Evolutionary conservation across 2,888 invertebrate species (phyloP).

Genomic region (Spilosoma lubricipeda): DNA sequence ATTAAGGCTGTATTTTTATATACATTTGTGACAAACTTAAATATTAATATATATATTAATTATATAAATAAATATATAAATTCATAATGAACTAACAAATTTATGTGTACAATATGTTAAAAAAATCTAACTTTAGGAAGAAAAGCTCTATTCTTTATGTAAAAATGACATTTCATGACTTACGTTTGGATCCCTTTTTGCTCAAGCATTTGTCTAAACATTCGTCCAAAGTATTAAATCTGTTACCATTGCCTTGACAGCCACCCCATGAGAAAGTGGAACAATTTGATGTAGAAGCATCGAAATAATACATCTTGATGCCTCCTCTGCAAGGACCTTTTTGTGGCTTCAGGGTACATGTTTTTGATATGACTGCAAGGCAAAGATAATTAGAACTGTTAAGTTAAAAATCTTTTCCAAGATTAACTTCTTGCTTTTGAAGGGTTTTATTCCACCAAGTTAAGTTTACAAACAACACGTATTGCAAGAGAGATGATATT

Average conservation of each 20-base stretch:
- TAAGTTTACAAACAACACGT: not conserved
- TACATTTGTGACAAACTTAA: too few species aligned
- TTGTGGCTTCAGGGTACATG: conserved; percentile 69
- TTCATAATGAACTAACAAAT: too few species aligned
- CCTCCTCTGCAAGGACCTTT: conserved; percentile 72
- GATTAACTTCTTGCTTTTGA: not conserved
- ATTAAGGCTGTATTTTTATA: too few species aligned
- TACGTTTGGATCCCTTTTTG: conserved; percentile 52
- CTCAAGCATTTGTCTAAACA: conserved; percentile 63
- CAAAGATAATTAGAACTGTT: not conserved
- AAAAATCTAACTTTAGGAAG: too few species aligned
- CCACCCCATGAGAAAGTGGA: conserved; percentile 73
- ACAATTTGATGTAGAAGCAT: conserved; percentile 54
- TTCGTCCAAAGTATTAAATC: conserved; percentile 59
- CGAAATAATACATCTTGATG: conserved; percentile 69
- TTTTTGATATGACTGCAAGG: conserved; percentile 63
- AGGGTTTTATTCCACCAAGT: not conserved
- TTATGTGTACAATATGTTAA: too few species aligned
- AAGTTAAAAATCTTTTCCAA: too few species aligned
- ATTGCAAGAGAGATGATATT: too few species aligned
- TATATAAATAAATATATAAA: too few species aligned
- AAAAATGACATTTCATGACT: conserved; percentile 38
- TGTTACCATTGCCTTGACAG: conserved; percentile 80
- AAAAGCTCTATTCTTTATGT: too few species aligned
- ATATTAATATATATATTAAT: too few species aligned